phyloP scores from a whole-genome alignment of 2,888 invertebrate species.

The Limnephilus lunatus region DNA sequence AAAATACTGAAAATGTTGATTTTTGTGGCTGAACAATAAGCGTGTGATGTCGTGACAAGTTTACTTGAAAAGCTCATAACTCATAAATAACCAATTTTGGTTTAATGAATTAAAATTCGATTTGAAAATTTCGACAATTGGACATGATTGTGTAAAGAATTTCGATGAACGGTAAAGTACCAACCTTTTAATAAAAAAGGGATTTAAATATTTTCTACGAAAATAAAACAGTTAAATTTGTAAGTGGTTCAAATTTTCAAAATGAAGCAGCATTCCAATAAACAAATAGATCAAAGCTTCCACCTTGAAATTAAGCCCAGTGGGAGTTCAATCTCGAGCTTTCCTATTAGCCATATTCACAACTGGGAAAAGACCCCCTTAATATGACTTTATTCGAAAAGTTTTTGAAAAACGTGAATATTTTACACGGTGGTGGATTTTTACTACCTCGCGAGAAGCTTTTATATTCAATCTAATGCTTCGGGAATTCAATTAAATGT shows the following conservation, averaged over 20 bases:
- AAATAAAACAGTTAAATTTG: not conserved
- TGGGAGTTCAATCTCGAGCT: not conserved
- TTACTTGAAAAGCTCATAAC: no score
- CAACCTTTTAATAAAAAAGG: no score
- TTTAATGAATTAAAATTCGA: no score
- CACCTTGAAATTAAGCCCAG: not conserved
- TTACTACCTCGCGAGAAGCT: not conserved
- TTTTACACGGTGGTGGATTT: not conserved
- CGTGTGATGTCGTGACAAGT: no score
- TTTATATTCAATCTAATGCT: not conserved
- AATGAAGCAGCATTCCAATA: not conserved
- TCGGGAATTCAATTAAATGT: not conserved
- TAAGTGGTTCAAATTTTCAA: not conserved
- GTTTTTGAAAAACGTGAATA: slow-evolving; percentile 27
- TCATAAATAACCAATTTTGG: no score
- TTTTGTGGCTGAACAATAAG: no score
- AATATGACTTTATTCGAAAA: slow-evolving; percentile 38
- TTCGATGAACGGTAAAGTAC: no score
- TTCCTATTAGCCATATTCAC: slow-evolving; percentile 27
- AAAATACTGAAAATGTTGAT: no score
- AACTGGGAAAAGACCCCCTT: slow-evolving; percentile 1
- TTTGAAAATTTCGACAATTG: no score
- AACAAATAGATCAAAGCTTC: not conserved
- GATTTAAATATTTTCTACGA: not conserved
- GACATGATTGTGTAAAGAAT: no score